phyloP scores from a whole-genome alignment of 92 coral and sea anemone genomes.

The Pocillopora grandis region DNA sequence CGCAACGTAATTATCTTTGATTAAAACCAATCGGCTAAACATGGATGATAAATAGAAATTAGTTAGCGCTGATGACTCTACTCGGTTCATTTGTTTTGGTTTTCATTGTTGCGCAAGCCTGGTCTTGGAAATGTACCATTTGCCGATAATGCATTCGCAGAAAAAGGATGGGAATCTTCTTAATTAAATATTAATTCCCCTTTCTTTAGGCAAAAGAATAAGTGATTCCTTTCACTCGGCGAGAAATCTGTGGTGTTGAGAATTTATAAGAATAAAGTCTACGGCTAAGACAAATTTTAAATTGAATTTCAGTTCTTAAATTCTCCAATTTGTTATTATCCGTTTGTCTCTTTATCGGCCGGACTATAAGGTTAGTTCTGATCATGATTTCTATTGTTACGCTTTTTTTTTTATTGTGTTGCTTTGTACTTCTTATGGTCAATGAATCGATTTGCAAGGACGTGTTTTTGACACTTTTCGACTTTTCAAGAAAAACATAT shows the following conservation, averaged over 20 bases:
- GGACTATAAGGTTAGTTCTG: too few species aligned
- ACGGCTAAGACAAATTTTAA: background rate
- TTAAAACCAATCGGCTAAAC: conserved; percentile 1
- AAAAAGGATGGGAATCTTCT: background rate
- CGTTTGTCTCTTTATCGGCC: background rate
- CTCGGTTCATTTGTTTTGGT: background rate
- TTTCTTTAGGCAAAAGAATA: background rate
- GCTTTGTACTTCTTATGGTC: too few species aligned
- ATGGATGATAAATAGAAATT: background rate
- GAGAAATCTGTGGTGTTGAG: background rate
- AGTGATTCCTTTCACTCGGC: background rate
- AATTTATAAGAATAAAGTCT: background rate
- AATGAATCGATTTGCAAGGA: too few species aligned
- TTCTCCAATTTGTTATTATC: background rate
- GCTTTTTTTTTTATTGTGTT: background rate
- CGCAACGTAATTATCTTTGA: conserved; percentile 16
- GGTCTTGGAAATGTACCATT: background rate
- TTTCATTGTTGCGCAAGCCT: background rate
- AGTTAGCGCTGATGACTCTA: background rate
- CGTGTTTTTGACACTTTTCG: too few species aligned
- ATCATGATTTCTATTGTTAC: background rate
- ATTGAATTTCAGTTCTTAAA: background rate
- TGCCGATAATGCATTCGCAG: background rate
- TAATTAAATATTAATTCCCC: background rate
- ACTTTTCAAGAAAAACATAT: too few species aligned